Evolutionary conservation across 2,888 invertebrate genomes (phyloP), one percentile per base, ranked within the genome.

Genomic region (Tetropium fuscum): DNA sequence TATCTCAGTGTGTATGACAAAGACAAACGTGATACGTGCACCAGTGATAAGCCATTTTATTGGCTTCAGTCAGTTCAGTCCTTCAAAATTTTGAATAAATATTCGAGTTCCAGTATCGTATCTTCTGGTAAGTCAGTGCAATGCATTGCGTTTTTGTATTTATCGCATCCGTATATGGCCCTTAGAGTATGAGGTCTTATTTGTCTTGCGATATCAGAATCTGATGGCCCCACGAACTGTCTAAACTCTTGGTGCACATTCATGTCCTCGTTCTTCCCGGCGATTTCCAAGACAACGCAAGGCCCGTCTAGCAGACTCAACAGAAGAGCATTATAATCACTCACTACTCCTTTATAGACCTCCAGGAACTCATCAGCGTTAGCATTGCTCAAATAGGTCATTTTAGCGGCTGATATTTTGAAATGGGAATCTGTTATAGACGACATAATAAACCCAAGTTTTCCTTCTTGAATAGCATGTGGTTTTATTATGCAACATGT

Each of bases 111-210:
- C 53, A 95, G 81, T 18, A 87, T 76, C 0, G 92, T 92, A 82
- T 97, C 97, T 78, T 96, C 95, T 0, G 91, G 87, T 55, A 97
- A 84, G 84, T 97, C 97, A 15, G 97, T 97, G 78, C 97, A 97
- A 80, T 97, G 97, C 4, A 97, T 84, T 2, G 93, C 96, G 82
- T 97, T 97, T 76, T 90, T 87, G 15, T 94, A 87, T 82, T 92
- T 94, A 34, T 88, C 90, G 34, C 85, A 86, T 0, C 97, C 97
- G 81, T 91, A 93, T 74, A 88, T 87, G 1, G 96, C 95, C 71
- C 97, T 85, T 34, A 97, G 79, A 0, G 95, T 93, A 66, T 91
- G 84, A 0, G 97, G 95, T 10, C 95, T 86, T 49, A 97, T 83
- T 66, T 94, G 87, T 70, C 90, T 87, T 0, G 94, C 96, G 58